phyloP scores from a whole-genome alignment of 2,113 vertebrate genomes.

The Casuarius casuarius region DNA sequence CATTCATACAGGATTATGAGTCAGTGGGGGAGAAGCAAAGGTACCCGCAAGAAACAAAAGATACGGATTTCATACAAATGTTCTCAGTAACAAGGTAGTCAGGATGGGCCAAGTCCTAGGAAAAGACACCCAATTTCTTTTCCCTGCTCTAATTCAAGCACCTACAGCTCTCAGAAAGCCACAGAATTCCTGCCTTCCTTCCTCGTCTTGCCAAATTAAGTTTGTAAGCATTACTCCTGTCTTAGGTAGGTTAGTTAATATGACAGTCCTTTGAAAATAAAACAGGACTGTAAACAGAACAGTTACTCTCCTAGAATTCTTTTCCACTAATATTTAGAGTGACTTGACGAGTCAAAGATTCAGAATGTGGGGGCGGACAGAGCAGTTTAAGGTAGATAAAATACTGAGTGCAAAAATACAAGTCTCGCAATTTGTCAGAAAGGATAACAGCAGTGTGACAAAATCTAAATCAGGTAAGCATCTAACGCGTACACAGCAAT shows the following conservation, averaged over 20 bases:
- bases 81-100: background rate
- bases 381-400: background rate
- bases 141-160: background rate
- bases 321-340: background rate
- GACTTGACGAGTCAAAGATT: background rate
- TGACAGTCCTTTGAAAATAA: slow-evolving; percentile 26
- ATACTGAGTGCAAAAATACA: background rate
- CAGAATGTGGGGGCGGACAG: background rate
- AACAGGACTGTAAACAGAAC: slow-evolving; percentile 23
- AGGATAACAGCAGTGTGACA: background rate
- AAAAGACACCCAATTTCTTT: background rate
- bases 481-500: background rate
- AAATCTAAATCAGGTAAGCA: background rate
- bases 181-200: background rate
- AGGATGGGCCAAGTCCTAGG: background rate
- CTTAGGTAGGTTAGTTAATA: background rate
- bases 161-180: background rate
- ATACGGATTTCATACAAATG: background rate
- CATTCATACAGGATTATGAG: background rate
- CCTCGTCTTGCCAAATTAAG: background rate
- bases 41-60: background rate
- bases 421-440: slow-evolving; percentile 18
- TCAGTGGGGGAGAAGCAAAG: background rate
- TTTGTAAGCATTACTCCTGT: background rate
- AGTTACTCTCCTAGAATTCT: background rate